Conservation (phyloP, 2,797 vertebrate genomes). For the Echiichthys vipera region DNA sequence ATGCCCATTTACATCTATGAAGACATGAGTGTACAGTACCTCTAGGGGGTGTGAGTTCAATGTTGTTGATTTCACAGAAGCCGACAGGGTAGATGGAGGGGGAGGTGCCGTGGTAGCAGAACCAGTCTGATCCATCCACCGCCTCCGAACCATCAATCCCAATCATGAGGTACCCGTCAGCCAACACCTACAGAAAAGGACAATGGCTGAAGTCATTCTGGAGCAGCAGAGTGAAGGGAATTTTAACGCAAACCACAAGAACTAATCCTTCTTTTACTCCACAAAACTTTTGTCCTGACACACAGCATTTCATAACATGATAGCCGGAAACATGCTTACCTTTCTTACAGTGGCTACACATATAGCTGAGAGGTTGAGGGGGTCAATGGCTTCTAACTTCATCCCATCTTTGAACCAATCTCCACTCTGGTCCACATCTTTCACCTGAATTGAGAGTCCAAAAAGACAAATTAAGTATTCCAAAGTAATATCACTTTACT, state of each 20-base stretch:
- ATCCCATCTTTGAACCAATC: slow-evolving; percentile 99
- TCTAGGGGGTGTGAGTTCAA: slow-evolving; percentile 98
- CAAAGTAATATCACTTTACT: no score
- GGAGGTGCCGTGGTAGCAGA: slow-evolving; percentile 97
- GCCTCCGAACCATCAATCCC: slow-evolving; percentile 99
- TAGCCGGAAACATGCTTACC: slow-evolving; percentile 79
- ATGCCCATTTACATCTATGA: background rate
- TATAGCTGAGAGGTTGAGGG: slow-evolving; percentile 98
- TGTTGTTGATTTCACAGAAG: slow-evolving; percentile 99
- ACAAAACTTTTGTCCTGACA: background rate
- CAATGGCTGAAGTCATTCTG: background rate
- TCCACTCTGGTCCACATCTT: slow-evolving; percentile 93
- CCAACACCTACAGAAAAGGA: slow-evolving; percentile 88
- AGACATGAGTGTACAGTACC: slow-evolving; percentile 77
- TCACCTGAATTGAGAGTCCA: slow-evolving; percentile 83
- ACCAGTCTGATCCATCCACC: slow-evolving; percentile 98
- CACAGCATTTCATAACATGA: background rate
- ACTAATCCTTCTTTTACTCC: background rate
- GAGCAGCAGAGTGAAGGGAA: background rate
- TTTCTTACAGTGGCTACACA: slow-evolving; percentile 99
- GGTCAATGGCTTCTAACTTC: slow-evolving; percentile 99
- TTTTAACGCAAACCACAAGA: background rate
- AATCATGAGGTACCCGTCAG: slow-evolving; percentile 99
- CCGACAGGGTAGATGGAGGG: slow-evolving; percentile 98
- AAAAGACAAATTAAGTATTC: background rate